Evolutionary conservation across 2,888 invertebrate genomes (phyloP), one percentile per base, ranked within the genome.

Genomic region (Dynastes hyllus): DNA sequence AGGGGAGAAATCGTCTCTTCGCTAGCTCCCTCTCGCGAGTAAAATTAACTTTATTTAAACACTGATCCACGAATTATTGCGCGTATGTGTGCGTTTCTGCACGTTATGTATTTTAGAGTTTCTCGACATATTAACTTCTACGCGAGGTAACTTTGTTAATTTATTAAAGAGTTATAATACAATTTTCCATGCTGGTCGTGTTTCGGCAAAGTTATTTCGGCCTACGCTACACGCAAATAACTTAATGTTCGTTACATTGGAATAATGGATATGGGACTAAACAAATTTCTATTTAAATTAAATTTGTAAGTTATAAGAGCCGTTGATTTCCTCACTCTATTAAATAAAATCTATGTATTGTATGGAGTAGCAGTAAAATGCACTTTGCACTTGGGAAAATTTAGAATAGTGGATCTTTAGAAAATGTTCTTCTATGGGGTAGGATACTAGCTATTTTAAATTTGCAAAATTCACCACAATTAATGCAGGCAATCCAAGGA

Each of bases 151-250:
- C 69, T 69, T 22, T 50, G 50, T 69, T 69, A 61, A 69, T 66
- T 66, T 66, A 66, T 66, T 66, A 66, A 40, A 66, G 66, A 66
- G 66, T 37, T 66, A 40, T 69, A 50, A 69, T 69, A 69, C 51
- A 69, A 51, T 69, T 51, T 69, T 51, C 27, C 69, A 6, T 29
- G 51, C 32, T 16, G n/a, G 51, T 27, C 51, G 51, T 51, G 51
- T 69, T 69, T 51, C 69, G 51, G 9, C 27, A 13, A 51, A 69
- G 27, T 69, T 69, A 69, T 69, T 22, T 69, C 69, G 27, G 51
- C 32, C 13, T 66, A 13, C n/a, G 66, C 40, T 66, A 22, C 37
- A 66, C 66, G 40, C 66, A 66, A 66, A 66, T 66, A 16, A 66
- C 66, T 66, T 66, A 66, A 66, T 66, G 16, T 66, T 66, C 16